Evolutionary conservation across 1,140 invertebrate genomes (phyloP).

Genomic region (Physella acuta): DNA sequence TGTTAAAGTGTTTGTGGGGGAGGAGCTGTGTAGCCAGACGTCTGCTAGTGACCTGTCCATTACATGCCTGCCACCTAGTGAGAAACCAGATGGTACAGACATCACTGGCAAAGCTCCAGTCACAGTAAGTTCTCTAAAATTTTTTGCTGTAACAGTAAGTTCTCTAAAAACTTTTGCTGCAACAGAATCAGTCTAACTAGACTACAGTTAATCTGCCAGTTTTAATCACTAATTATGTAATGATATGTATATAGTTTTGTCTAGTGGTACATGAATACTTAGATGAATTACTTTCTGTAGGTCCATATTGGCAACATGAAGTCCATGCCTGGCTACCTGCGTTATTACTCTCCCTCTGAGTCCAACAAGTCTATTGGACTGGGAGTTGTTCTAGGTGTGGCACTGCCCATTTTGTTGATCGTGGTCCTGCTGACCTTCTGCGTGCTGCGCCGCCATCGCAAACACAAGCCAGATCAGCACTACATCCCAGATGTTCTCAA

Average conservation of each 20-base stretch:
- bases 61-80: conserved; percentile 44
- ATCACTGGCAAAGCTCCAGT: conserved; percentile 44
- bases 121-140: conserved; percentile 37
- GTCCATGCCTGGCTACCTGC: conserved; percentile 44
- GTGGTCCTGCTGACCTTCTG: conserved; percentile 50
- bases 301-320: conserved; percentile 45
- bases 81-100: conserved; percentile 40
- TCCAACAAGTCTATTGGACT: conserved; percentile 47
- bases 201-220: neutral
- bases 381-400: conserved; percentile 52
- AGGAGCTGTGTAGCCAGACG: conserved; percentile 35
- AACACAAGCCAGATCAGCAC: conserved; percentile 44
- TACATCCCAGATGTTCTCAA: conserved; percentile 53
- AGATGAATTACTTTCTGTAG: too few relatives aligned
- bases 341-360: conserved; percentile 38
- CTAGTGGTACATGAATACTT: too few relatives aligned
- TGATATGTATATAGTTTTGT: too few relatives aligned
- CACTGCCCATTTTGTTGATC: conserved; percentile 51
- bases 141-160: neutral
- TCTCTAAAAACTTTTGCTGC: neutral
- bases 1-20: conserved; percentile 44
- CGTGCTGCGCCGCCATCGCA: conserved; percentile 49
- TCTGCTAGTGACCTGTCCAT: conserved; percentile 39
- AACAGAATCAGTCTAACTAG: neutral
- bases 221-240: too few relatives aligned